Base-by-base conservation (phyloP, 2,888 invertebrate species). In the Xestobium rufovillosum region DNA sequence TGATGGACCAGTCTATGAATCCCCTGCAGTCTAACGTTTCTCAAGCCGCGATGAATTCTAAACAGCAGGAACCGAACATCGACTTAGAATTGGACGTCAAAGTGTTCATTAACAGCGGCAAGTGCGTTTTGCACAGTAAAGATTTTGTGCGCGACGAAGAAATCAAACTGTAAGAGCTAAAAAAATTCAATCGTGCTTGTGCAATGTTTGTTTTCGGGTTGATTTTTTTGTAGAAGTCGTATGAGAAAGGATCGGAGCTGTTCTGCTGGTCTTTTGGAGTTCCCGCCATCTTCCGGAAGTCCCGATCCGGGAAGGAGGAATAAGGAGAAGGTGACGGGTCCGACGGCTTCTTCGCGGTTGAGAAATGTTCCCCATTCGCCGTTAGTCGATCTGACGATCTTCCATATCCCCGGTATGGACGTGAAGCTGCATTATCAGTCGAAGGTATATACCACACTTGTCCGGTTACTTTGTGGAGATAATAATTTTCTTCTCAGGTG, bases 81-180 rank as follows among this genome's bases (percentile, higher is more conserved):
- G 95, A 96, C 65, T 85, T 97, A 57, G 94, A 96, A 61, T 68
- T 97, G 50, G 95, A 95, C 61, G 88, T 97, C 3, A 94, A 94
- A 67, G 94, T 96, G 28, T 78, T 92, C 53, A 91, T 97, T 42
- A 95, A 94, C 65, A 91, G 91, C 53, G 96, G 96, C 4, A 92
- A 95, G 66, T 97, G 96, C 65, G 92, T 94, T 17, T 71, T 97
- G 23, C 95, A 96, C 62, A 95, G 95, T 2, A 90, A 89, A 65
- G 88, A 89, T 55, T 71, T 73, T 42, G 68, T 63, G 37, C 77
- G 69, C 50, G 81, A 80, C 34, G 83, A 82, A 39, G 83, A 80
- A 43, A 66, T 76, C 27, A 81, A 79, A 63, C 39, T 63, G 61
- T 61, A 51, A 56, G 55, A 49, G n/a, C 19, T 13, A 19, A 6